A percentile compares a stretch with the other conserved stretches of the same genome.
phyloP scores from a whole-genome alignment of 2,113 vertebrate species.

The Myiozetetes cayanensis region DNA sequence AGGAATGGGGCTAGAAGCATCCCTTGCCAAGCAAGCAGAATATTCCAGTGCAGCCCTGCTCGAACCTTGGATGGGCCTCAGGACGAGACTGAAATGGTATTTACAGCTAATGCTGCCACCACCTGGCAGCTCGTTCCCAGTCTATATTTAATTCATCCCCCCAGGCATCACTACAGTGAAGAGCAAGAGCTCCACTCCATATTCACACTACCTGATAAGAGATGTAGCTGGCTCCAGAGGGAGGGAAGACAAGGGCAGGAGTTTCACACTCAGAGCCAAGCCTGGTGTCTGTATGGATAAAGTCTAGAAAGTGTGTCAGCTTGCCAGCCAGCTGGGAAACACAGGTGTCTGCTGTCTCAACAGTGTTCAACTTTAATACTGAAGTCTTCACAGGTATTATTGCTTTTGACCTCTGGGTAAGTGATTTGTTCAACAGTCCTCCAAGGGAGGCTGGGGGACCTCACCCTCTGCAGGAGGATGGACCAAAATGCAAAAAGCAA shows the following conservation, averaged over 20 bases:
- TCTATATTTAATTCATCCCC: background rate
- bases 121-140: background rate
- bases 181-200: background rate
- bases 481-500: background rate
- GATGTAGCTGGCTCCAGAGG: background rate
- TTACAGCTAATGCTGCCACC: conserved; percentile 35
- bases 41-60: background rate
- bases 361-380: background rate
- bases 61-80: background rate
- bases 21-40: background rate
- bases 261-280: background rate
- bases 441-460: background rate
- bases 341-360: background rate
- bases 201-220: background rate
- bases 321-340: background rate
- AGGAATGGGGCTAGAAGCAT: background rate
- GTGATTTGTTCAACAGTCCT: background rate
- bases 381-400: background rate
- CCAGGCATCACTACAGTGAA: fast-evolving
- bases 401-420: background rate
- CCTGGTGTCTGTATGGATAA: background rate
- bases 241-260: background rate
- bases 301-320: background rate
- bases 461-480: background rate
- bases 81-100: background rate